Conservation (phyloP, 2,797 vertebrate genomes). For the Rhyacichthys aspro region DNA sequence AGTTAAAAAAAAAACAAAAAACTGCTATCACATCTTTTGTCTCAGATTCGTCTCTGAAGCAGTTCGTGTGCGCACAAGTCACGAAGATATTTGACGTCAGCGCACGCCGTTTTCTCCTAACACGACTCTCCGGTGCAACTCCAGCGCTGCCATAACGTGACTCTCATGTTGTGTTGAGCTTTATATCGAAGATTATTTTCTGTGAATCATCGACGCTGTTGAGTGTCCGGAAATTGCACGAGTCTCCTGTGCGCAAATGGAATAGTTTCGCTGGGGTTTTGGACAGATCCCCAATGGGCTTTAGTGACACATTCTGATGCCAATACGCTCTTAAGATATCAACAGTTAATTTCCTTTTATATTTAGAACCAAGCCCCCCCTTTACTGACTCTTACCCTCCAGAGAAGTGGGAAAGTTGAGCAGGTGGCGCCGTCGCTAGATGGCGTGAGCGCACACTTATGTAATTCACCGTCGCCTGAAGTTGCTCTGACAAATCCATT, state of each 20-base stretch:
- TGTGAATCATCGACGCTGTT: slow-evolving; percentile 44
- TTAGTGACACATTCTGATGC: slow-evolving; percentile 8
- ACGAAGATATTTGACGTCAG: slow-evolving; percentile 64
- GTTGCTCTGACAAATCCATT: slow-evolving; percentile 62
- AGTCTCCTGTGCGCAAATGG: slow-evolving; percentile 34
- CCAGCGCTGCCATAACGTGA: slow-evolving; percentile 31
- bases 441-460: slow-evolving; percentile 61
- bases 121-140: slow-evolving; percentile 23
- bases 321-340: slow-evolving; percentile 26
- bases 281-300: slow-evolving; percentile 27
- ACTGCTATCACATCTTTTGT: background rate
- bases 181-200: slow-evolving; percentile 7
- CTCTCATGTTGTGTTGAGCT: slow-evolving; percentile 13
- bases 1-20: slow-evolving; percentile 61
- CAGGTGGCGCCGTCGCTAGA: slow-evolving; percentile 62
- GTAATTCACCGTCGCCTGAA: slow-evolving; percentile 23
- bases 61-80: slow-evolving; percentile 52
- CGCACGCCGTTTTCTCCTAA: slow-evolving; percentile 14
- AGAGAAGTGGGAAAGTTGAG: slow-evolving; percentile 24
- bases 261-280: slow-evolving; percentile 50
- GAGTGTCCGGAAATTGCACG: slow-evolving; percentile 53
- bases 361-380: slow-evolving; percentile 23
- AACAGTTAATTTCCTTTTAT: slow-evolving; percentile 33
- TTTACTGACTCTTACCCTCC: background rate
- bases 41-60: background rate